Evolutionary conservation across 2,797 vertebrate species (phyloP).

Genomic region (Melanotaenia trifasciata): DNA sequence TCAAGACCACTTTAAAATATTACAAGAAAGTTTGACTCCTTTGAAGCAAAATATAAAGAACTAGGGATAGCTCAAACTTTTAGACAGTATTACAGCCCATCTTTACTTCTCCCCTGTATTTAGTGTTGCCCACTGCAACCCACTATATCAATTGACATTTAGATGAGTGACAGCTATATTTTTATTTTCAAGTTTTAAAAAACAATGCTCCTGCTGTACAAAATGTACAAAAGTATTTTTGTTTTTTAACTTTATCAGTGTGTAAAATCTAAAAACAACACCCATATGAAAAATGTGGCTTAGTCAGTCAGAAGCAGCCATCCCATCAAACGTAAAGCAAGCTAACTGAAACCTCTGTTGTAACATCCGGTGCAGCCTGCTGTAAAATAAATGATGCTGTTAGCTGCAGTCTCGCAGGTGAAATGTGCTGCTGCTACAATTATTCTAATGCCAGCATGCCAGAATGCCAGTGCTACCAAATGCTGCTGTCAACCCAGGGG

Average conservation of each 20-base stretch:
- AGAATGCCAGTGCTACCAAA: slow-evolving; percentile 90
- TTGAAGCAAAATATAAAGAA: not conserved
- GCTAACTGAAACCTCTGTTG: slow-evolving; percentile 52
- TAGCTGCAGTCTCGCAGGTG: slow-evolving; percentile 83
- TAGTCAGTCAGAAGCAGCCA: slow-evolving; percentile 22
- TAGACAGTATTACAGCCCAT: not conserved
- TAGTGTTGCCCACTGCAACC: not conserved
- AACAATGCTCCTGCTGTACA: not conserved
- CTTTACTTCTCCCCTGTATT: not conserved
- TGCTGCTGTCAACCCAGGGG: slow-evolving; percentile 93
- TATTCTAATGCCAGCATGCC: slow-evolving; percentile 89
- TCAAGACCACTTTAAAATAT: not conserved
- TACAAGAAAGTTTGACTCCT: not conserved
- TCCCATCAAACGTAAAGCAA: slow-evolving; percentile 45
- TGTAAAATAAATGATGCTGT: slow-evolving; percentile 86
- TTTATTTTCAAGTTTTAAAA: not conserved
- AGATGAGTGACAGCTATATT: not conserved
- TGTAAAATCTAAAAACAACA: slow-evolving; percentile 9
- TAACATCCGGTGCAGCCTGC: slow-evolving; percentile 69
- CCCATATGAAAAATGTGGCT: slow-evolving; percentile 6
- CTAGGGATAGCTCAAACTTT: not conserved
- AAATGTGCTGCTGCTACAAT: slow-evolving; percentile 84
- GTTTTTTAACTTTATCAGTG: not conserved
- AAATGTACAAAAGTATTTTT: not conserved
- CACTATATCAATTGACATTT: not conserved